Conservation (phyloP, 2,888 invertebrate genomes). For the Pseudococcus jackbeardsleyi region DNA sequence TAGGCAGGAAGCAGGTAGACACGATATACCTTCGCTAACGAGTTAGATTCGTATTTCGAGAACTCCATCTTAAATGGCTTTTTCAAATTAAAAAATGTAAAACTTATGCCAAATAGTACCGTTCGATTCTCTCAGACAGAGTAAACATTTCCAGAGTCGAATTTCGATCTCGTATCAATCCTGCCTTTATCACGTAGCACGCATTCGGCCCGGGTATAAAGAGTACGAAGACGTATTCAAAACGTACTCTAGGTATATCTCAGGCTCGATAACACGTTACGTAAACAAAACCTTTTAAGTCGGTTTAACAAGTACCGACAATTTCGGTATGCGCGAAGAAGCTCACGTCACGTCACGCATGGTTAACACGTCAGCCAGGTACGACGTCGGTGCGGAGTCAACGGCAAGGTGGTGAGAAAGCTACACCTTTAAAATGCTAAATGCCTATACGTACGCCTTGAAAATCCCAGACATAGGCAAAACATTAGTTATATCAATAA, state of each 20-base stretch:
- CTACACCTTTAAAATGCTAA: conserved; percentile 3
- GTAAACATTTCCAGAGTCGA: neutral
- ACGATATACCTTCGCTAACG: neutral
- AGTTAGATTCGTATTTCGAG: neutral
- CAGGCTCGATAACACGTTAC: neutral
- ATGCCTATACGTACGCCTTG: conserved; percentile 8
- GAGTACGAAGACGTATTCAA: neutral
- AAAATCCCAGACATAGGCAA: conserved; percentile 37
- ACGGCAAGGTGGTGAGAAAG: neutral
- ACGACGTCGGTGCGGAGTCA: neutral
- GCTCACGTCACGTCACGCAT: conserved; percentile 9
- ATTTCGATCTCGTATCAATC: neutral
- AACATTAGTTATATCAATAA: conserved; percentile 46
- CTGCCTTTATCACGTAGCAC: neutral
- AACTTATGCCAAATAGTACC: neutral
- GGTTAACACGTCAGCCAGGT: conserved; percentile 11
- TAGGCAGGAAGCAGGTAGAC: neutral
- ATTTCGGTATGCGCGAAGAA: neutral
- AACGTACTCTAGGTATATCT: neutral
- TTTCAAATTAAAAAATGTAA: conserved; percentile 43
- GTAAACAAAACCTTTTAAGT: conserved; percentile 28
- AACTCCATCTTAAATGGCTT: neutral
- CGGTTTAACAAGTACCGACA: conserved; percentile 21
- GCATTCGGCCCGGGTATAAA: neutral
- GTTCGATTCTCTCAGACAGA: neutral